A percentile compares a stretch with the other conserved stretches of the same genome.
phyloP scores from a whole-genome alignment of 2,113 vertebrate species.

The Barbus barbus region DNA sequence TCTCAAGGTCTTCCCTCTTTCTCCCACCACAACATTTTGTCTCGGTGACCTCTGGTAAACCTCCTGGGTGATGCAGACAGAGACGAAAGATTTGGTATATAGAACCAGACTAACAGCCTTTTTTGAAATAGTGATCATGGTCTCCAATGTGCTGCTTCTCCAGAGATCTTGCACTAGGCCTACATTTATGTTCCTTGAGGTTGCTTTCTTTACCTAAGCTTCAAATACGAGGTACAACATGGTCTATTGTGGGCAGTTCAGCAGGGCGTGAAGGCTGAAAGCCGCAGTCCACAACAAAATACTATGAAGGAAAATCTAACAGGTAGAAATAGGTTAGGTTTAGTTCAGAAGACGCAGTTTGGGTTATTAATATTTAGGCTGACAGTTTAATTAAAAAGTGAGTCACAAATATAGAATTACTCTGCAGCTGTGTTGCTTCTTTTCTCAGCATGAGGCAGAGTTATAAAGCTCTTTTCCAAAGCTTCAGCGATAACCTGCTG shows the following conservation, averaged over 20 bases:
- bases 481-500: background rate
- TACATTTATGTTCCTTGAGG: background rate
- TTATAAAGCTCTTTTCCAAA: constrained; percentile 19
- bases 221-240: background rate
- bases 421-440: background rate
- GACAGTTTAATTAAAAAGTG: constrained; percentile 6
- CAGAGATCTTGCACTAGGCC: background rate
- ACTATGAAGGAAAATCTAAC: background rate
- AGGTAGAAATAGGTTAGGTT: background rate
- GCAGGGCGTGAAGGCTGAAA: background rate
- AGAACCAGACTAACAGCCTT: background rate
- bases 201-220: background rate
- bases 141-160: background rate
- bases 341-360: background rate
- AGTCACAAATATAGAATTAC: constrained; percentile 2
- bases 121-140: background rate
- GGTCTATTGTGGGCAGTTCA: background rate
- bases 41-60: background rate
- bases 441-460: background rate
- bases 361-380: background rate
- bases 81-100: background rate
- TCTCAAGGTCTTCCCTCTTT: background rate
- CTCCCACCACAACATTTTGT: background rate
- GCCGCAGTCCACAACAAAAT: background rate
- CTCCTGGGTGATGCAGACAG: constrained; percentile 7